Evolutionary conservation across 2,888 invertebrate genomes (phyloP).

Genomic region (Drosophila lacicola): DNA sequence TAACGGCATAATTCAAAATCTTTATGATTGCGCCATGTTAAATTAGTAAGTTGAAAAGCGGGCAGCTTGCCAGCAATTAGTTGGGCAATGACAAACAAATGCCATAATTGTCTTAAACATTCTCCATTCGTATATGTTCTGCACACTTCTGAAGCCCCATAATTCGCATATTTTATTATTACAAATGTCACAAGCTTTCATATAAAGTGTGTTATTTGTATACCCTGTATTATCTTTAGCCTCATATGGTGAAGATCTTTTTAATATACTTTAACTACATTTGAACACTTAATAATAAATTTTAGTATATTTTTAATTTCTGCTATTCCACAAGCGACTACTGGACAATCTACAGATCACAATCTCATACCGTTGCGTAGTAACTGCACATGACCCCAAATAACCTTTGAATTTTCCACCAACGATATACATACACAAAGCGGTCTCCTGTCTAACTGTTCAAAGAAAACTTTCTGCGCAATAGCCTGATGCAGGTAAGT

Average conservation of each 20-base stretch:
- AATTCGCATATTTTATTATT: not conserved
- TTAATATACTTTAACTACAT: too few relatives aligned
- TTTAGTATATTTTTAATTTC: too few relatives aligned
- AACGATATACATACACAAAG: not conserved
- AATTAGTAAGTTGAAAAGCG: slow-evolving; percentile 6
- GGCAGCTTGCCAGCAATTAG: slow-evolving; percentile 36
- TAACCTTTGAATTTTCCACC: slow-evolving; percentile 20
- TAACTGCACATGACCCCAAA: slow-evolving; percentile 8
- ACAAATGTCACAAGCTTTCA: not conserved
- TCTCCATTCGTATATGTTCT: slow-evolving; percentile 4
- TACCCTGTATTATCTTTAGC: not conserved
- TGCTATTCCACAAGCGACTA: too few relatives aligned
- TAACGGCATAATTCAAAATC: slow-evolving; percentile 32
- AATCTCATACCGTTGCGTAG: slow-evolving; percentile 4
- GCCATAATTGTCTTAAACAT: slow-evolving; percentile 25
- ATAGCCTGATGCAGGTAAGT: slow-evolving; percentile 3
- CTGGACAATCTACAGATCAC: too few relatives aligned
- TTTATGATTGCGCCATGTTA: slow-evolving; percentile 10
- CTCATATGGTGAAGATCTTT: too few relatives aligned
- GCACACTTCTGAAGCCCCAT: not conserved
- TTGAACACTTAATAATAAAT: too few relatives aligned
- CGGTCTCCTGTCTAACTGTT: not conserved
- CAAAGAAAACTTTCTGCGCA: slow-evolving; percentile 13
- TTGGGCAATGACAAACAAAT: slow-evolving; percentile 6
- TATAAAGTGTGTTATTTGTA: not conserved